phyloP scores from a whole-genome alignment of 2,888 invertebrate genomes.

The Catocala nupta region DNA sequence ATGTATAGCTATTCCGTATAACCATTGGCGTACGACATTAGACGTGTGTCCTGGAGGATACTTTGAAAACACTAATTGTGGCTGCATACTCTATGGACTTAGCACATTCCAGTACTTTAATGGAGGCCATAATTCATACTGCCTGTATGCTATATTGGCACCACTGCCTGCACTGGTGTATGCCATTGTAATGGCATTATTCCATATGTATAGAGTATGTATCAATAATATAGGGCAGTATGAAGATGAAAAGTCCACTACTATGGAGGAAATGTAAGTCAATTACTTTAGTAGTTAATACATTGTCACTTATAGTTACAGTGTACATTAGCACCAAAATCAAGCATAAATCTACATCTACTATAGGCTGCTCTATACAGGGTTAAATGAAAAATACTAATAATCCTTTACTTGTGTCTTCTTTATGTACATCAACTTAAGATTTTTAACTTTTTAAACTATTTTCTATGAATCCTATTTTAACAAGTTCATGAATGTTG shows the following conservation, averaged over 20 bases:
- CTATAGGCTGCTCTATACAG: no score
- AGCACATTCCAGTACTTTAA: constrained; percentile 88
- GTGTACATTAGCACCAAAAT: no score
- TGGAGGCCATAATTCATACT: constrained; percentile 89
- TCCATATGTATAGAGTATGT: constrained; percentile 90
- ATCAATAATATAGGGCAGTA: constrained; percentile 87
- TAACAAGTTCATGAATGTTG: no score
- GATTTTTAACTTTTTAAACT: no score
- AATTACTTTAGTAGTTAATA: neutral
- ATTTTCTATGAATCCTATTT: no score
- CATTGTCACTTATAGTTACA: no score
- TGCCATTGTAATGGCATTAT: constrained; percentile 88
- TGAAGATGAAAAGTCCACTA: constrained; percentile 80
- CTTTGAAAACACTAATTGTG: constrained; percentile 89
- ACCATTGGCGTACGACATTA: constrained; percentile 90
- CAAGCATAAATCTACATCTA: no score
- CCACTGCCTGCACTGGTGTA: constrained; percentile 89
- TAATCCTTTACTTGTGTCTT: no score
- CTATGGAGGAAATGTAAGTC: constrained; percentile 84
- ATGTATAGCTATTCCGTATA: constrained; percentile 89
- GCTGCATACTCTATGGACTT: constrained; percentile 90
- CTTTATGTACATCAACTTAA: no score
- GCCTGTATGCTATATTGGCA: constrained; percentile 90
- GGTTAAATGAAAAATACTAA: no score
- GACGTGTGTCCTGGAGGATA: constrained; percentile 88